Percentiles rank a stretch among this genome's conserved stretches.
These are phyloP conservation scores for Anthoscopus minutus DNA, from an alignment of 2,113 vertebrate species.

Conservation along the genomic window DNA sequence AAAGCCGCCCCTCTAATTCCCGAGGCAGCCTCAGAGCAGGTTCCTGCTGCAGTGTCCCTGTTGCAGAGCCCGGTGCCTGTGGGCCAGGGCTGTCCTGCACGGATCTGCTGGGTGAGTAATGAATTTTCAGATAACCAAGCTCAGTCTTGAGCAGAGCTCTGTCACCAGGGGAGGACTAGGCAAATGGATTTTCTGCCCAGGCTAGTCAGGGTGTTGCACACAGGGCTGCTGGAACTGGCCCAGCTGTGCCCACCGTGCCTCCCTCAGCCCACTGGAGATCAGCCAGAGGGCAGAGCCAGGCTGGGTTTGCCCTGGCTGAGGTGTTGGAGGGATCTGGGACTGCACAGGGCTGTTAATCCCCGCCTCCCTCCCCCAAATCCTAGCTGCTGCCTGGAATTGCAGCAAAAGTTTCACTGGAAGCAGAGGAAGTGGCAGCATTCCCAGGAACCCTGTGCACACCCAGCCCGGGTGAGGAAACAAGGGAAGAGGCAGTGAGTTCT, in stretches of 20 bases:
- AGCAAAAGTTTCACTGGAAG: background rate
- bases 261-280: accelerated
- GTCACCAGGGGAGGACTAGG: background rate
- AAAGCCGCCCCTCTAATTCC: background rate
- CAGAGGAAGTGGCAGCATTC: background rate
- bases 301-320: background rate
- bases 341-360: background rate
- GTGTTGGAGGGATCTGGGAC: background rate
- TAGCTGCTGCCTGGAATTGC: background rate
- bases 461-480: background rate
- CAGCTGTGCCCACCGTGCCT: background rate
- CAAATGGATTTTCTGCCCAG: background rate
- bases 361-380: background rate
- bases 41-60: background rate
- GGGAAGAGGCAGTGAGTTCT: background rate
- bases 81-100: background rate
- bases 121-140: background rate
- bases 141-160: background rate
- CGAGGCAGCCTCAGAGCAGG: background rate
- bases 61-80: background rate
- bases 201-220: background rate
- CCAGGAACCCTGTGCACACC: background rate
- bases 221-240: background rate
- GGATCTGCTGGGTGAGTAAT: background rate
- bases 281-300: background rate